phyloP scores from a whole-genome alignment of 2,113 vertebrate species.

The Cavia porcellus region DNA sequence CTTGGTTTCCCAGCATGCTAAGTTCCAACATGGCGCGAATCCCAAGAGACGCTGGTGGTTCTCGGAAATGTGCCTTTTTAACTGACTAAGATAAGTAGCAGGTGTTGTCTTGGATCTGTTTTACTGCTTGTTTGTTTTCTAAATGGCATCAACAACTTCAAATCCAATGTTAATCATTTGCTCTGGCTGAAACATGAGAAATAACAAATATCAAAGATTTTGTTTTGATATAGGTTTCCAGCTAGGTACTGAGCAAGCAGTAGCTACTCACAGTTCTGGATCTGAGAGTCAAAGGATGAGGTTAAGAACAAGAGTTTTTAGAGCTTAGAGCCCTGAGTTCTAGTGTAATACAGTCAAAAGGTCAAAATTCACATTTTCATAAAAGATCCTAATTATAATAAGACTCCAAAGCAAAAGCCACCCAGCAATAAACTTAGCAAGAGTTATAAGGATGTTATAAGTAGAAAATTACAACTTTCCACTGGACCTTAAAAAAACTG shows the following conservation, averaged over 20 bases:
- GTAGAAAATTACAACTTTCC: not conserved
- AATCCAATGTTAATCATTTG: slow-evolving; percentile 84
- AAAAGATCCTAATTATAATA: not conserved
- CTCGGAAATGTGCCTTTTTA: slow-evolving; percentile 80
- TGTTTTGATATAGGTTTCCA: slow-evolving; percentile 82
- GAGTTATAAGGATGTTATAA: not conserved
- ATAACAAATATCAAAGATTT: slow-evolving; percentile 83
- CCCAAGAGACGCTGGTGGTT: no score
- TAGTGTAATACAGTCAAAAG: slow-evolving; percentile 12
- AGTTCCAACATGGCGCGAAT: no score
- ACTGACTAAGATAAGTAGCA: slow-evolving; percentile 82
- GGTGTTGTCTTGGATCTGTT: slow-evolving; percentile 79
- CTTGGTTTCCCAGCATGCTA: no score
- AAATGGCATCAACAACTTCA: slow-evolving; percentile 84
- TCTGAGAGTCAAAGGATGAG: slow-evolving; percentile 12
- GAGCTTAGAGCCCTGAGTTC: not conserved
- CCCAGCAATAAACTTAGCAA: not conserved
- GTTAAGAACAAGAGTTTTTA: slow-evolving; percentile 30
- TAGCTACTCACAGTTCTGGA: slow-evolving; percentile 51
- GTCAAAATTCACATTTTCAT: slow-evolving; percentile 20
- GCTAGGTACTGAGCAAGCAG: slow-evolving; percentile 72
- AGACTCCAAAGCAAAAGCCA: not conserved
- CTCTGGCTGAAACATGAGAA: slow-evolving; percentile 76
- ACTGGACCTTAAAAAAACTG: not conserved
- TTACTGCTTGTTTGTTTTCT: slow-evolving; percentile 47